phyloP scores from a whole-genome alignment of 2,797 vertebrate genomes.

The Rhinogobio ventralis region DNA sequence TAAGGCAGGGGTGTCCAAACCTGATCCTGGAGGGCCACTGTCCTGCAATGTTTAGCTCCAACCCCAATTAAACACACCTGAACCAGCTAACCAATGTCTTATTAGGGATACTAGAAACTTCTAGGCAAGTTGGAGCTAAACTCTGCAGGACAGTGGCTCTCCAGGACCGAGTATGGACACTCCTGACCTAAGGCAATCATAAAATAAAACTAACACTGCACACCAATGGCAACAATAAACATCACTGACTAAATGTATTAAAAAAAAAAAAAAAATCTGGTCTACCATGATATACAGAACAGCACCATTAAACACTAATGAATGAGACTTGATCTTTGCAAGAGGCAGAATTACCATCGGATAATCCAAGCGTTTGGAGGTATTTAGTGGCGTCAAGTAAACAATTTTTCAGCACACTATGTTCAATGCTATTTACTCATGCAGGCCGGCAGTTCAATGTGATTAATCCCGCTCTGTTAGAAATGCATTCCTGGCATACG shows the following conservation, averaged over 20 bases:
- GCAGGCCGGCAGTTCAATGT: slow-evolving; percentile 40
- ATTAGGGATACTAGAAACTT: too few species aligned
- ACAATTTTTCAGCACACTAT: slow-evolving; percentile 32
- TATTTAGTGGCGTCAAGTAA: slow-evolving; percentile 37
- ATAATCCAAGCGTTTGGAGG: slow-evolving; percentile 28
- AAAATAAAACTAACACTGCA: neutral
- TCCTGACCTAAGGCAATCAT: neutral
- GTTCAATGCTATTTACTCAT: slow-evolving; percentile 39
- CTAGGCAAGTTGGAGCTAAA: too few species aligned
- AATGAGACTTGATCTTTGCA: slow-evolving; percentile 29
- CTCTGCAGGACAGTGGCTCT: too few species aligned
- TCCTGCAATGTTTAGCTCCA: too few species aligned
- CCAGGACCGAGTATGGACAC: too few species aligned
- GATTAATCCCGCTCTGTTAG: slow-evolving; percentile 49
- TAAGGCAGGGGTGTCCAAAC: neutral
- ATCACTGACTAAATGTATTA: neutral
- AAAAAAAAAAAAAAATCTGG: neutral
- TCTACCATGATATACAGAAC: neutral
- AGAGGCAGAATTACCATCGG: slow-evolving; percentile 18
- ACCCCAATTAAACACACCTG: too few species aligned
- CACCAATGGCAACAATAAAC: neutral
- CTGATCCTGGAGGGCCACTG: too few species aligned
- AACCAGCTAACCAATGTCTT: too few species aligned
- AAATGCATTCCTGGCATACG: slow-evolving; percentile 40
- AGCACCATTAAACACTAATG: slow-evolving; percentile 17